Base-by-base conservation (phyloP, 1,140 invertebrate genomes). In the Carposina sasakii region DNA sequence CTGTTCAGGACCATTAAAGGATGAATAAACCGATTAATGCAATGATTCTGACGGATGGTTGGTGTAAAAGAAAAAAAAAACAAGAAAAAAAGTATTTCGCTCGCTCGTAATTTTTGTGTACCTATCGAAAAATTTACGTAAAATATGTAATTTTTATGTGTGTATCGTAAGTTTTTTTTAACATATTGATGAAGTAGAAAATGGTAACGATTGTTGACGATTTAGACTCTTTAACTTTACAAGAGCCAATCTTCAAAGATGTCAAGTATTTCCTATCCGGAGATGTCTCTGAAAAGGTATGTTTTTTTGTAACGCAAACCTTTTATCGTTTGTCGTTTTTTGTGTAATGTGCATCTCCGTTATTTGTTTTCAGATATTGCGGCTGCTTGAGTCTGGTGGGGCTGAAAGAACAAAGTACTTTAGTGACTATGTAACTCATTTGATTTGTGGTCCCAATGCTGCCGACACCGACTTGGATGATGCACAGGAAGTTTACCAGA, bases 401-500 rank as follows among this genome's bases (percentile, higher is more conserved):
- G 95, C 91, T n/a, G 93, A 94, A 73, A 88, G 89, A 57, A 90
- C 91, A 48, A 92, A 90, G 64, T 96, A 96, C 84, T 90, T 96
- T 51, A 92, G 92, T 54, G 93, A 96, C 76, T 94, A 91, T 86
- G 92, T 96, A 48, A 96, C 95, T 24, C 94, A 96, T 87, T 87
- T 95, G 58, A 94, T 97, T 71, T 92, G 92, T 60, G 95, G 95
- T 28, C 88, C 89, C 55, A 90, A 94, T 84, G 89, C 91, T 37
- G 87, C 90, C 56, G 92, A 95, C 74, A 91, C 89, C 71, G 93
- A 93, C 78, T 87, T 96, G 39, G 89, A 88, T 48, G 94, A 94
- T 81, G 95, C 95, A 8, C 92, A 92, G 76, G 95, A 98, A 67
- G 85, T 98, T 1, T 97, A 96, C 86, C 95, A 97, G 74, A 91